Conservation (phyloP, 2,113 vertebrate species). For the Clarias macrocephalus region DNA sequence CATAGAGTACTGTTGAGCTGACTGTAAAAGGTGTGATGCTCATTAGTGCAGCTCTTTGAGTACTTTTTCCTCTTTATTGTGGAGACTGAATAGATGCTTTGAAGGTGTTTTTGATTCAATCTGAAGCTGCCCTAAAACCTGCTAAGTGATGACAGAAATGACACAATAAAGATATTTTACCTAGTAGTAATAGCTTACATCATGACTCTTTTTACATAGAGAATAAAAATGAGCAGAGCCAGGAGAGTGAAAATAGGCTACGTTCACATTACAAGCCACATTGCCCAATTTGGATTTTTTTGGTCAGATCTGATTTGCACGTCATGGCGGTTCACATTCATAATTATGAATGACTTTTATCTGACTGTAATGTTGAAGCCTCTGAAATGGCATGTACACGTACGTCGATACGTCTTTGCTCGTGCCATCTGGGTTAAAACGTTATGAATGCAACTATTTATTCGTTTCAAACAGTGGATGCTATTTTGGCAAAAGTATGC, state of each 20-base stretch:
- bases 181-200: constrained; percentile 42
- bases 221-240: neutral
- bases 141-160: constrained; percentile 20
- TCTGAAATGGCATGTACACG: no score
- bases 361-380: no score
- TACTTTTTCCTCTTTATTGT: constrained; percentile 64
- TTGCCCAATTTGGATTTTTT: no score
- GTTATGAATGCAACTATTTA: no score
- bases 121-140: constrained; percentile 68
- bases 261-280: no score
- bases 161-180: constrained; percentile 65
- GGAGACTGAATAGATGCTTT: constrained; percentile 73
- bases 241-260: neutral
- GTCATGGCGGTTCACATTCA: no score
- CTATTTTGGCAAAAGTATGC: no score
- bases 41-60: constrained; percentile 69
- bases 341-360: no score
- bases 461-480: no score
- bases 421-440: no score
- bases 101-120: constrained; percentile 70
- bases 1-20: constrained; percentile 61
- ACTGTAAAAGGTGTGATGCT: constrained; percentile 69
- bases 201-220: neutral
- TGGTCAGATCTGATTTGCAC: no score
- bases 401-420: no score